Conservation (phyloP, 1,140 invertebrate species). For the Neoseiulus cucumeris region DNA sequence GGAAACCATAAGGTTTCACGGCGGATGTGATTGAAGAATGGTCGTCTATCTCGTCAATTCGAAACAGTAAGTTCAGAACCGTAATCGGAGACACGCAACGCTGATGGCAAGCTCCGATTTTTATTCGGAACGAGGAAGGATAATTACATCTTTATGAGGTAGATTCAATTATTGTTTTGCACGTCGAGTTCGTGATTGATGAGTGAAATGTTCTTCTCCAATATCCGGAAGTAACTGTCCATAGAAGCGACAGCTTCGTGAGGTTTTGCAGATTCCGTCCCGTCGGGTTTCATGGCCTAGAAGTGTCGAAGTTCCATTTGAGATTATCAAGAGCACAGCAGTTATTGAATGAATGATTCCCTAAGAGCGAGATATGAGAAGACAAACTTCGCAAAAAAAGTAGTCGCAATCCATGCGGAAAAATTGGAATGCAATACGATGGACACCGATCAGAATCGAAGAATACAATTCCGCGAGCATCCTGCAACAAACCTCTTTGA, state of each 20-base stretch:
- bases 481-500: neutral
- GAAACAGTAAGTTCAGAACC: no score
- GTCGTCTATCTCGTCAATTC: no score
- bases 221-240: constrained; percentile 6
- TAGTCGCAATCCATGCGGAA: no score
- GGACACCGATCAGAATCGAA: no score
- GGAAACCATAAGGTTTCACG: no score
- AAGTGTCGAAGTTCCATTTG: neutral
- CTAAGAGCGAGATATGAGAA: no score
- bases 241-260: neutral
- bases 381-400: no score
- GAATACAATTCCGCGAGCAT: no score
- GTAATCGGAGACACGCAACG: neutral
- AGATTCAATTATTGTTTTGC: neutral
- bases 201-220: constrained; percentile 8
- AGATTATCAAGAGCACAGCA: neutral
- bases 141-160: neutral
- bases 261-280: neutral
- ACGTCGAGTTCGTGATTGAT: neutral
- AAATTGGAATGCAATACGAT: no score
- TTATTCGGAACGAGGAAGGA: neutral
- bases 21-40: no score
- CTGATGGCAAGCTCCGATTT: neutral
- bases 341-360: no score
- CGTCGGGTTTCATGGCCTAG: neutral